phyloP scores from a whole-genome alignment of 2,797 vertebrate genomes.

The Danionella dracula region DNA sequence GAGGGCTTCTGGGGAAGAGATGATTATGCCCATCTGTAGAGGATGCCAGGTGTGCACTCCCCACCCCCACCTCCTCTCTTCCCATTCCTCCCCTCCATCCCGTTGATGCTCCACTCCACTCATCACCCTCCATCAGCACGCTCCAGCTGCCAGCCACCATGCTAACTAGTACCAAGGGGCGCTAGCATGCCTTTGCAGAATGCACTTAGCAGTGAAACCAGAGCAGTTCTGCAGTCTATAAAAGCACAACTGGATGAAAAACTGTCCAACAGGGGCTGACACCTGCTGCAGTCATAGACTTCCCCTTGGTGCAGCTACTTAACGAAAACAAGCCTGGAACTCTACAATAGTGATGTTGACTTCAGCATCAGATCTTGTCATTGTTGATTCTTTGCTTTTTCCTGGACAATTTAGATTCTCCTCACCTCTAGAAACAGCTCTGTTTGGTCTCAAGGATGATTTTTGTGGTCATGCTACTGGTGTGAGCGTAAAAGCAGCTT shows the following conservation, averaged over 20 bases:
- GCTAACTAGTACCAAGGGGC: conserved; percentile 62
- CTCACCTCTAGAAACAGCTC: conserved; percentile 13
- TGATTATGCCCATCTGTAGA: conserved; percentile 75
- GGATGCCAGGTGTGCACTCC: conserved; percentile 69
- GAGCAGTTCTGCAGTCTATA: conserved; percentile 24
- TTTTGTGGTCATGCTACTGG: not conserved
- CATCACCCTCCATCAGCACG: conserved; percentile 64
- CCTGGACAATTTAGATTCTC: conserved; percentile 27
- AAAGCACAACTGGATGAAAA: conserved; percentile 17
- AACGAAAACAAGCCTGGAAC: not conserved
- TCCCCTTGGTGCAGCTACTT: not conserved
- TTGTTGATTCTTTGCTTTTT: conserved; percentile 18
- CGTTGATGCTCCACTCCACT: conserved; percentile 51
- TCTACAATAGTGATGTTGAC: not conserved
- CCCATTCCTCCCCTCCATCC: conserved; percentile 42
- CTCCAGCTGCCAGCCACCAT: conserved; percentile 65
- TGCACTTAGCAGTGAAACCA: not conserved
- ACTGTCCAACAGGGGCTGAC: conserved; percentile 15
- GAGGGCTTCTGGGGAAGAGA: conserved; percentile 56
- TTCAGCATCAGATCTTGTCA: conserved; percentile 9
- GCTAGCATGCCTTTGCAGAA: conserved; percentile 29
- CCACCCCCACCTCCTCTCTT: conserved; percentile 34
- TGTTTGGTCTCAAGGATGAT: conserved; percentile 15
- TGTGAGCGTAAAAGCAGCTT: not conserved
- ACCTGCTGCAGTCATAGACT: conserved; percentile 27